Evolutionary conservation across 2,797 vertebrate species (phyloP).

Genomic region (Artibeus jamaicensis): DNA sequence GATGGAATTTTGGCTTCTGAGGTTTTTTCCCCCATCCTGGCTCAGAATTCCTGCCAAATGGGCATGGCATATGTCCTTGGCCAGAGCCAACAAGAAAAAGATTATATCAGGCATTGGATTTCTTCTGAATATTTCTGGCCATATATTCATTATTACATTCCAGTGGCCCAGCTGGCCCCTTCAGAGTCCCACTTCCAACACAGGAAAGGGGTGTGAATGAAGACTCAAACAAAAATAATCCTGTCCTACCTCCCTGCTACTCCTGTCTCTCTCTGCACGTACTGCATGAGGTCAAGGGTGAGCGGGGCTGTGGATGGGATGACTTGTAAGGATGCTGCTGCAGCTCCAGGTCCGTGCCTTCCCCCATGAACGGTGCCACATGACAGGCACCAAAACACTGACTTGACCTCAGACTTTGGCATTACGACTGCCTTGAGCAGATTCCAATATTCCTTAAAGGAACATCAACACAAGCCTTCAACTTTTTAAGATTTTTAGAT

Average conservation of each 20-base stretch:
- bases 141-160: background rate
- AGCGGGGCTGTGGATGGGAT: background rate
- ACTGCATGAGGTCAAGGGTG: background rate
- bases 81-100: background rate
- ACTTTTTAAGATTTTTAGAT: background rate
- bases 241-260: background rate
- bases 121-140: background rate
- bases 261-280: background rate
- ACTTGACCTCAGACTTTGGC: background rate
- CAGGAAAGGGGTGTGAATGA: background rate
- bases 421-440: background rate
- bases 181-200: background rate
- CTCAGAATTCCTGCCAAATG: background rate
- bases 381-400: background rate
- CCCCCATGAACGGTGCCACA: background rate
- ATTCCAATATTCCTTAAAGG: background rate
- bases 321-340: background rate
- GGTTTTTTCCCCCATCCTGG: background rate
- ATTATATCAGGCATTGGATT: background rate
- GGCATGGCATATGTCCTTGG: background rate
- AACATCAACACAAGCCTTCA: background rate
- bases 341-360: background rate
- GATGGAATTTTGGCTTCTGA: background rate
- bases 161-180: background rate
- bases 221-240: background rate